These are phyloP conservation scores for Rhyacophila brunnea DNA, from an alignment of 1,140 invertebrate species.

Conservation along the genomic window DNA sequence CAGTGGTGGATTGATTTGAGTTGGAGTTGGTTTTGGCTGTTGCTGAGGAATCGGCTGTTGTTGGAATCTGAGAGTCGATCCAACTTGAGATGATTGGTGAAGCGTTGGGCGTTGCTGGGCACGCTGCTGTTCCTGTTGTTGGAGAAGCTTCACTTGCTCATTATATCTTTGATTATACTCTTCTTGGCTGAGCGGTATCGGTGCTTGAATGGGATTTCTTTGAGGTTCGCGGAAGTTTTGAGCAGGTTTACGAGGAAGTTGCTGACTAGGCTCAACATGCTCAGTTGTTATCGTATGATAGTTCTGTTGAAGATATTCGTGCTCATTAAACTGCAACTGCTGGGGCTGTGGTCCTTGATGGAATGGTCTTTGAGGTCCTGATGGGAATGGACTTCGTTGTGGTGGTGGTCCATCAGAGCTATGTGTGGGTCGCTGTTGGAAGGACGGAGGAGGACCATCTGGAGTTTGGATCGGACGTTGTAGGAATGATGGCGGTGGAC, in stretches of 20 bases:
- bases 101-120: conserved; percentile 45
- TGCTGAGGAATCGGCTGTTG: conserved; percentile 37
- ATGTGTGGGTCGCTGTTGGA: conserved; percentile 25
- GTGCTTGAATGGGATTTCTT: conserved; percentile 40
- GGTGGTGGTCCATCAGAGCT: conserved; percentile 19
- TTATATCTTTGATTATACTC: conserved; percentile 38
- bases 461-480: conserved; percentile 38
- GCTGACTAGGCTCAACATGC: conserved; percentile 46
- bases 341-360: conserved; percentile 41
- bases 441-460: conserved; percentile 15
- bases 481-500: not conserved
- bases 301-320: conserved; percentile 55
- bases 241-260: conserved; percentile 39
- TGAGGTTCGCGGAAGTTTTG: conserved; percentile 42
- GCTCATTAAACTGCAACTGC: conserved; percentile 48
- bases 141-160: conserved; percentile 24
- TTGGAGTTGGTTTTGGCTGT: conserved; percentile 47
- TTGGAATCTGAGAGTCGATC: conserved; percentile 36
- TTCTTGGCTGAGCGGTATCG: conserved; percentile 31
- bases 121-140: conserved; percentile 39
- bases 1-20: conserved; percentile 17
- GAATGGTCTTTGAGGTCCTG: conserved; percentile 47
- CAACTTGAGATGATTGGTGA: conserved; percentile 40
- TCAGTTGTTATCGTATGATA: conserved; percentile 55
- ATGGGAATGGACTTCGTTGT: conserved; percentile 39